Percentiles rank a stretch among this genome's conserved stretches.
Conservation (phyloP, 37 sponge, comb jelly and placozoan species). For the Bolinopsis microptera region DNA sequence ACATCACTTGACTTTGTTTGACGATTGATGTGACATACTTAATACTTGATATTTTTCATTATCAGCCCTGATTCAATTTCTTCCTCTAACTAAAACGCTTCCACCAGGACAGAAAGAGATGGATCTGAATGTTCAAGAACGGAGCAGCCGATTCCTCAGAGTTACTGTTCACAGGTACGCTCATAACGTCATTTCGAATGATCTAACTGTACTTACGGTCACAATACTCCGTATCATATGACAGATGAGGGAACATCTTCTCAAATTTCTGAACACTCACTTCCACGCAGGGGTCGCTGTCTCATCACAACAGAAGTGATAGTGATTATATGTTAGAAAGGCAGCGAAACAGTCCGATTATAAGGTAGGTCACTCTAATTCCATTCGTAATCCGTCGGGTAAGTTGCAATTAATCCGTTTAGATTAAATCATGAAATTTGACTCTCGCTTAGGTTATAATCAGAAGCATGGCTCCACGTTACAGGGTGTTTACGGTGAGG, state of each 20-base stretch:
- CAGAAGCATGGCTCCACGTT: background rate
- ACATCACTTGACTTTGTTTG: too few species aligned
- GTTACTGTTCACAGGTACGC: background rate
- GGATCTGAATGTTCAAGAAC: background rate
- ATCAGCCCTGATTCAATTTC: too few species aligned
- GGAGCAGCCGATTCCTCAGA: background rate
- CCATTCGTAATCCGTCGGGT: background rate
- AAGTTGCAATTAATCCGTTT: background rate
- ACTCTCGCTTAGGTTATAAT: background rate
- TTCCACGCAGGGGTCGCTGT: conserved; percentile 3
- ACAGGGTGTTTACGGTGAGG: background rate
- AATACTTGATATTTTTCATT: too few species aligned
- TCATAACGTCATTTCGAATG: background rate
- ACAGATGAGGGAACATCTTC: background rate
- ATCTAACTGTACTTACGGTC: background rate
- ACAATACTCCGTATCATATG: background rate
- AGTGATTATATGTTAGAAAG: conserved; percentile 24
- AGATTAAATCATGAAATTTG: background rate
- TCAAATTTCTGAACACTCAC: background rate
- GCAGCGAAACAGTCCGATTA: background rate
- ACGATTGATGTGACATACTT: too few species aligned
- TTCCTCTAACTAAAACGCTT: too few species aligned
- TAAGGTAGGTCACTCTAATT: background rate
- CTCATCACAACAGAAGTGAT: conserved; percentile 15
- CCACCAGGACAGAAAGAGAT: background rate